Evolutionary conservation across 1,140 invertebrate genomes (phyloP).

Genomic region (Drosophila equinoxialis): DNA sequence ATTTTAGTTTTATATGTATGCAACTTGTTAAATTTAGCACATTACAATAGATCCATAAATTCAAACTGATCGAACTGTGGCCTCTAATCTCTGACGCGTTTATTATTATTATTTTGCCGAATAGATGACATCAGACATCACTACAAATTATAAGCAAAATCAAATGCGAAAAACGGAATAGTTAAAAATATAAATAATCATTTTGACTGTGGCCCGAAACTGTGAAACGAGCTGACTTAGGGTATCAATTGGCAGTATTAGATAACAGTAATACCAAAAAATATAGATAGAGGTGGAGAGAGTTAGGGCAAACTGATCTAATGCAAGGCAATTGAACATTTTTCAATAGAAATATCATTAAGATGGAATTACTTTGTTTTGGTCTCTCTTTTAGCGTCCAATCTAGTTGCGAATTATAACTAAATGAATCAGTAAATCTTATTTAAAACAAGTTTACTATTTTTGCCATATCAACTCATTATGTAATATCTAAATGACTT

Average conservation of each 20-base stretch:
- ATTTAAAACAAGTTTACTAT: too few species aligned
- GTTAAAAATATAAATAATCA: conserved; percentile 67
- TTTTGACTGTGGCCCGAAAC: conserved; percentile 38
- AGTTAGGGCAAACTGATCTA: too few species aligned
- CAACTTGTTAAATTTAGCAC: conserved; percentile 79
- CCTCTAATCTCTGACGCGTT: conserved; percentile 58
- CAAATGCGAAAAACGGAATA: conserved; percentile 15
- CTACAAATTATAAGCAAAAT: conserved; percentile 33
- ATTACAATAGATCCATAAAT: conserved; percentile 78
- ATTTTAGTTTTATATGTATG: conserved; percentile 13
- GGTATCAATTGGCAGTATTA: background rate
- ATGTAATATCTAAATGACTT: too few species aligned
- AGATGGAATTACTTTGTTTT: too few species aligned
- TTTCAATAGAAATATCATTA: too few species aligned
- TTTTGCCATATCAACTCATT: too few species aligned
- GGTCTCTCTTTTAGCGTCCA: too few species aligned
- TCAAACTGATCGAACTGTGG: conserved; percentile 34
- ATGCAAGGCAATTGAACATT: too few species aligned
- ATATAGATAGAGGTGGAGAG: background rate
- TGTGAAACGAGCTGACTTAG: conserved; percentile 16
- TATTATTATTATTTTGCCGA: conserved; percentile 23
- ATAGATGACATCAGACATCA: conserved; percentile 53
- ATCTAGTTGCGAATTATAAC: too few species aligned
- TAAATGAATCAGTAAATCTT: too few species aligned
- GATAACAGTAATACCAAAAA: background rate